phyloP scores from a whole-genome alignment of 2,888 invertebrate genomes.

The Lepetodrilus schrolli region DNA sequence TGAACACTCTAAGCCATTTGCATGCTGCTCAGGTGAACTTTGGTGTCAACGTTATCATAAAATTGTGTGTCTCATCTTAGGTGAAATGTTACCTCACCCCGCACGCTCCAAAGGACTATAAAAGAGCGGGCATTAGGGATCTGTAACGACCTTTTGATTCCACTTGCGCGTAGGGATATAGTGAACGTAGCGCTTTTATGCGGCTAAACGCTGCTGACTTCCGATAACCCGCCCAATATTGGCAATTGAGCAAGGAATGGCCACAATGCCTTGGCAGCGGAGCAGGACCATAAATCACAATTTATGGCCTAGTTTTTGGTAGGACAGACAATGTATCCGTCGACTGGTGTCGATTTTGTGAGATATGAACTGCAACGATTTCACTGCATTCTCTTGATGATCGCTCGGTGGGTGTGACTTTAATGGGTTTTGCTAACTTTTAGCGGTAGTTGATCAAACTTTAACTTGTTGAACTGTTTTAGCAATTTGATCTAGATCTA shows the following conservation, averaged over 20 bases:
- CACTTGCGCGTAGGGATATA: not conserved
- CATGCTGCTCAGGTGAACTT: constrained; percentile 8
- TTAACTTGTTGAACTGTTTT: constrained; percentile 14
- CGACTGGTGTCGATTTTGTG: not conserved
- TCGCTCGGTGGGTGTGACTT: not conserved
- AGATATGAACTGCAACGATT: not conserved
- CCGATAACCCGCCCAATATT: not conserved
- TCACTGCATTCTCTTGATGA: not conserved
- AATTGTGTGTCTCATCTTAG: not conserved
- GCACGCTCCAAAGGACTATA: constrained; percentile 7
- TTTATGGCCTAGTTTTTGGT: not conserved
- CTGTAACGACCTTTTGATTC: constrained; percentile 22
- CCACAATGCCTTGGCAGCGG: constrained; percentile 1
- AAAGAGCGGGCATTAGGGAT: not conserved
- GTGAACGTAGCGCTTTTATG: not conserved
- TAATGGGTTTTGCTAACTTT: not conserved
- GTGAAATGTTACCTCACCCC: not conserved
- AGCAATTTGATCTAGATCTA: too few relatives aligned
- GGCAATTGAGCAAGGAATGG: not conserved
- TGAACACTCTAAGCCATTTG: too few relatives aligned
- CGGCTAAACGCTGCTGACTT: not conserved
- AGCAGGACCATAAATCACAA: constrained; percentile 10
- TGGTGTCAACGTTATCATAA: not conserved
- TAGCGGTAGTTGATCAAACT: not conserved
- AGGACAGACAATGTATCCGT: not conserved